Evolutionary conservation across 2,888 invertebrate species (phyloP).

Genomic region (Phymatocera aterrima): DNA sequence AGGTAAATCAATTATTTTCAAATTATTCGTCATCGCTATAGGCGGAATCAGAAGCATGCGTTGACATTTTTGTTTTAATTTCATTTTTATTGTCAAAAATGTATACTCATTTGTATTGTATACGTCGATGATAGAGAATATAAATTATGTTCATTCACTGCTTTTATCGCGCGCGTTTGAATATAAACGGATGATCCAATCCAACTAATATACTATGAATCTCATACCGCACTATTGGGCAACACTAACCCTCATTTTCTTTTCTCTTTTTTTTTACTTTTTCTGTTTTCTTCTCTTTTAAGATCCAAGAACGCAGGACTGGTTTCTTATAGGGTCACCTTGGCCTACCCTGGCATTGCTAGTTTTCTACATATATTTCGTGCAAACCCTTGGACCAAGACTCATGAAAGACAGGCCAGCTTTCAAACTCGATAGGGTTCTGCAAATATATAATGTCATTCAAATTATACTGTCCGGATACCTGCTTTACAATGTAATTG

Average conservation of each 20-base stretch:
- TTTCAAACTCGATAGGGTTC: slow-evolving; percentile 79
- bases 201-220: too few species aligned
- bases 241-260: background rate
- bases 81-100: too few species aligned
- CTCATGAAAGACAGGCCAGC: slow-evolving; percentile 83
- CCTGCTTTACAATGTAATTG: slow-evolving; percentile 76
- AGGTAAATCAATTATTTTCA: slow-evolving; percentile 61
- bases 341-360: slow-evolving; percentile 78
- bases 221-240: too few species aligned
- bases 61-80: too few species aligned
- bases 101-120: too few species aligned
- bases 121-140: too few species aligned
- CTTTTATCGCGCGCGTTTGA: too few species aligned
- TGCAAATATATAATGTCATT: slow-evolving; percentile 82
- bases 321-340: slow-evolving; percentile 82
- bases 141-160: too few species aligned
- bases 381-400: slow-evolving; percentile 83
- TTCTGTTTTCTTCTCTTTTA: slow-evolving; percentile 52
- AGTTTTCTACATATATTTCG: slow-evolving; percentile 82
- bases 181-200: too few species aligned
- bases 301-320: slow-evolving; percentile 82
- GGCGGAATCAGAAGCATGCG: too few species aligned
- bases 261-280: slow-evolving; percentile 52
- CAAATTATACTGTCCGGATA: slow-evolving; percentile 81
- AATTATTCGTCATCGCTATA: background rate